These are phyloP conservation scores for Triplophysa yarkandensis DNA, from an alignment of 2,797 vertebrate species.

Conservation along the genomic window DNA sequence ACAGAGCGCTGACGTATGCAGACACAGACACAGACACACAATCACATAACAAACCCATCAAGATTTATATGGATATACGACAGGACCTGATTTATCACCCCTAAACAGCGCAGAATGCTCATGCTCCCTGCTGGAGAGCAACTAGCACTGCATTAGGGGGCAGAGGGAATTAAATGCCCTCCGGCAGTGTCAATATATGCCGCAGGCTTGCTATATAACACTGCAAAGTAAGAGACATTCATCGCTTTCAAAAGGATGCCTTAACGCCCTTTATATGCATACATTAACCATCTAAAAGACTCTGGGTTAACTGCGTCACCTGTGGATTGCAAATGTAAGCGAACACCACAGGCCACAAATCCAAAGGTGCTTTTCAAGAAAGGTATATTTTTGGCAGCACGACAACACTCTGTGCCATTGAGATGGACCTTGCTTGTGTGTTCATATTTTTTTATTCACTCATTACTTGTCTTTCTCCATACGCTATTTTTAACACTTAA, in stretches of 20 bases:
- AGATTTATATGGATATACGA: conserved; percentile 28
- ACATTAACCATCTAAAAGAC: neutral
- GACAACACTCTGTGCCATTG: no score
- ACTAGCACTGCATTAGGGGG: conserved; percentile 26
- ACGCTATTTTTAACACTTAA: no score
- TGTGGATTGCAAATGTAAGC: conserved; percentile 44
- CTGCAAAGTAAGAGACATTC: neutral
- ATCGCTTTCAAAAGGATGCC: conserved; percentile 1
- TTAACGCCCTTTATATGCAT: conserved; percentile 9
- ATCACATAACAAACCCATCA: conserved; percentile 32
- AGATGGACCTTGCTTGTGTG: no score
- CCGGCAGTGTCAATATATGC: conserved; percentile 20
- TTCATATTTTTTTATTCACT: no score
- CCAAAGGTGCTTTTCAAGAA: no score
- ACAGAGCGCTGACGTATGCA: neutral
- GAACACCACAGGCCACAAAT: conserved; percentile 3
- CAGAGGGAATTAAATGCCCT: neutral
- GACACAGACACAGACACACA: conserved; percentile 1
- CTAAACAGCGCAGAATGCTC: conserved; percentile 43
- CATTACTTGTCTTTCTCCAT: no score
- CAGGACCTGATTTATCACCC: conserved; percentile 32
- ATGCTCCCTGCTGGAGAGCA: conserved; percentile 46
- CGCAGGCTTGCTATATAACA: conserved; percentile 4
- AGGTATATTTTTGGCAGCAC: no score
- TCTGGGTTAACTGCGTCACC: conserved; percentile 5